Evolutionary conservation across 2,113 vertebrate species (phyloP), one percentile per base, ranked within the genome.

Genomic region (Paracanthobrama guichenoti): DNA sequence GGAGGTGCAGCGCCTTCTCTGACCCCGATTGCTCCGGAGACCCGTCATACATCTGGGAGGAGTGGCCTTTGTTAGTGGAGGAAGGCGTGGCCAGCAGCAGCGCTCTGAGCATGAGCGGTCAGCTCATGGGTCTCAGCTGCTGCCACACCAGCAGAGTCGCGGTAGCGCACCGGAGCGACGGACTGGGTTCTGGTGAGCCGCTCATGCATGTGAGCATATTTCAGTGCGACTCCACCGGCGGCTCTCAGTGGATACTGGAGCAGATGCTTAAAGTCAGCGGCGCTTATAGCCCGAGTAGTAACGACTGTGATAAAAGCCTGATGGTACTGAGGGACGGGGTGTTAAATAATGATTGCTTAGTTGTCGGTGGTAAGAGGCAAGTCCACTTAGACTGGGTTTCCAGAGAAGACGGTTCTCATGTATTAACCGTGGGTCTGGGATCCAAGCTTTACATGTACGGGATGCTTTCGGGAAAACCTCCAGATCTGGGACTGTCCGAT

Each of bases 381-480:
- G 95, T 99, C 90, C 97, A 97, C 88, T 94, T 99, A 92, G 98
- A 98, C 22, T 99, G 98, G 98, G 98, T 99, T 89, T 99, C 98
- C 85, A 95, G 97, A 88, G 98, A 99, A 90, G 97, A 99, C 89
- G 97, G 98, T 5, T 97, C 98, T 22, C 98, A 99, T 91, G 94
- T 99, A 90, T 90, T 99, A 28, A 99, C 98, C 5, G 95, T 99
- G 42, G 96, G 97, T 80, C 95, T 99, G 72, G 97, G 97, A 44
- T 96, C 96, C 86, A 99, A 97, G 90, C 95, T 99, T 78, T 96
- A 94, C 87, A 98, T 99, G 96, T 99, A 98, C 83, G 98, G 98
- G 10, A 94, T 94, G 12, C 86, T 98, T 2, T 94, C 94, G 82
- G 96, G 96, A 66, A 97, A 95, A 24, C 93, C 94, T 81, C 97